Percentiles rank a stretch among this genome's conserved stretches.
Evolutionary conservation across 2,797 vertebrate species (phyloP).

Genomic region (Labroides dimidiatus): DNA sequence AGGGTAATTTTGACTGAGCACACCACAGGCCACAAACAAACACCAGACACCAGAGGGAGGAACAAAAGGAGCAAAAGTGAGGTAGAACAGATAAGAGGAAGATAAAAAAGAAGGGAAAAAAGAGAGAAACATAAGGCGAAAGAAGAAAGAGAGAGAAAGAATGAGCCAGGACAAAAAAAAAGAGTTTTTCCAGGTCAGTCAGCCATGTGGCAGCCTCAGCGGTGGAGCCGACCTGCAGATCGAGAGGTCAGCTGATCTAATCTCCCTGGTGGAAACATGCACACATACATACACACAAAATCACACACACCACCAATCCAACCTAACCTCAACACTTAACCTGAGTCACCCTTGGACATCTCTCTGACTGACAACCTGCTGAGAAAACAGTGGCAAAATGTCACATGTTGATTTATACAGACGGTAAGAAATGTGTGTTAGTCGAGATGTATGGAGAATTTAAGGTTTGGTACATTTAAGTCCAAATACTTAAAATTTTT

Average conservation of each 20-base stretch:
- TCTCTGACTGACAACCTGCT: constrained; percentile 25
- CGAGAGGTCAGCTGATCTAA: constrained; percentile 37
- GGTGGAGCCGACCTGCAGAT: constrained; percentile 41
- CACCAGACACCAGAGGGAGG: constrained; percentile 37
- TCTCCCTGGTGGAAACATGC: constrained; percentile 34
- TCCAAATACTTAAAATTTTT: background rate
- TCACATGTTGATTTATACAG: constrained; percentile 1
- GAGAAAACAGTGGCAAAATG: constrained; percentile 17
- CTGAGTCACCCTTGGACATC: constrained; percentile 20
- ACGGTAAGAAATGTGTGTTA: background rate
- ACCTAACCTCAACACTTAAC: constrained; percentile 55
- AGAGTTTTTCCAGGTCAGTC: constrained; percentile 36
- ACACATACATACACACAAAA: constrained; percentile 15
- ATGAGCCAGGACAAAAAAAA: background rate
- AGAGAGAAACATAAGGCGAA: background rate
- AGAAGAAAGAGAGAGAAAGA: background rate
- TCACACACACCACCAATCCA: background rate
- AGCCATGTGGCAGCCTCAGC: constrained; percentile 55
- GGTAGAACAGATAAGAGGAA: constrained; percentile 36
- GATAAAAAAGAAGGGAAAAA: background rate
- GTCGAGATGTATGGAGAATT: background rate
- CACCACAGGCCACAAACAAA: constrained; percentile 69
- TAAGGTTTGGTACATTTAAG: background rate
- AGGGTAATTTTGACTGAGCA: constrained; percentile 71
- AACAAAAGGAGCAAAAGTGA: constrained; percentile 21